phyloP scores from a whole-genome alignment of 2,113 vertebrate species.

The Glaucidium brasilianum region DNA sequence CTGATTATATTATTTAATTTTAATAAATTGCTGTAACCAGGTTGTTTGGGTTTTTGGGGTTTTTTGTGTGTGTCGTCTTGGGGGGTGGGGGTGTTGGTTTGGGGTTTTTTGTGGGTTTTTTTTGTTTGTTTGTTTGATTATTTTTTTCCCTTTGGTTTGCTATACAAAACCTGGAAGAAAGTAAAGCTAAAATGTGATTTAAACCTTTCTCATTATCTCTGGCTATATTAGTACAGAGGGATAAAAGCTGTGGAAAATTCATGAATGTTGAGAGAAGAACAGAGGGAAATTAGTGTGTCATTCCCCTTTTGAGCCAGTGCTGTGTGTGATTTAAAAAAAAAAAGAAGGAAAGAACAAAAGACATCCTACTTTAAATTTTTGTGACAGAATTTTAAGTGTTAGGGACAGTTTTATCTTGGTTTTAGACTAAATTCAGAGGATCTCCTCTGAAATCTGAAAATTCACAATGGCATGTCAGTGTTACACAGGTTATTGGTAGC shows the following conservation, averaged over 20 bases:
- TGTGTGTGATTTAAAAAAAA: background rate
- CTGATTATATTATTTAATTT: background rate
- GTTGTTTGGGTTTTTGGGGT: too few species aligned
- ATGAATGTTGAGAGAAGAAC: background rate
- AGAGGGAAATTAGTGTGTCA: background rate
- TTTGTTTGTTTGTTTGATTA: background rate
- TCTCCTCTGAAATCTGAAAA: background rate
- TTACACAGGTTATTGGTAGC: background rate
- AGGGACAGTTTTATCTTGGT: background rate
- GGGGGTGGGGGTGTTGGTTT: too few species aligned
- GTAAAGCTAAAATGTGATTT: background rate
- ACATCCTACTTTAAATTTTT: background rate
- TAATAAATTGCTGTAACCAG: background rate
- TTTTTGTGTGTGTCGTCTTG: too few species aligned
- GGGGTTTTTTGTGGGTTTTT: too few species aligned
- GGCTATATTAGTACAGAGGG: background rate
- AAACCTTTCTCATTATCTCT: background rate
- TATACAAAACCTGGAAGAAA: background rate
- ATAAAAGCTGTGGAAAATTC: background rate
- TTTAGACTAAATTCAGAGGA: background rate
- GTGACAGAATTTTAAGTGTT: background rate
- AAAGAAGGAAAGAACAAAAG: rapidly evolving
- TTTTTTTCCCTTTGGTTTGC: background rate
- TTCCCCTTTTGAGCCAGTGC: background rate
- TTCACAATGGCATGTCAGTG: background rate